Conservation (phyloP, 1,140 invertebrate species). For the Andrena cerasifolii region DNA sequence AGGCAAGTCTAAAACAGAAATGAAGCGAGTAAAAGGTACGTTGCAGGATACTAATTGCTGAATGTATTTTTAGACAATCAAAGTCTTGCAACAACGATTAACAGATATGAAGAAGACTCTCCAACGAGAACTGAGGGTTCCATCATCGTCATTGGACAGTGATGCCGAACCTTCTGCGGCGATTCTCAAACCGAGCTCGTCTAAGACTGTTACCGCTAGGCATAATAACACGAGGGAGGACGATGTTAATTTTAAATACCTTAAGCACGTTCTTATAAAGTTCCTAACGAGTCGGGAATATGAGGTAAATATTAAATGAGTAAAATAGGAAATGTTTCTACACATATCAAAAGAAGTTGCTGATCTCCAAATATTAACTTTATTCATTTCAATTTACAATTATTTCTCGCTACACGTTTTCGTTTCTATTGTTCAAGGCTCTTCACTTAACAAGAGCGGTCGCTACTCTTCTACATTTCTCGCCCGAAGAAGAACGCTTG, state of each 20-base stretch:
- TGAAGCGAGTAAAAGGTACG: neutral
- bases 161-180: slow-evolving; percentile 75
- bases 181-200: slow-evolving; percentile 82
- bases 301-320: slow-evolving; percentile 83
- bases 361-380: slow-evolving; percentile 7
- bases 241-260: slow-evolving; percentile 93
- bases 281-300: slow-evolving; percentile 93
- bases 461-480: slow-evolving; percentile 91
- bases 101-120: slow-evolving; percentile 95
- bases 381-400: slow-evolving; percentile 16
- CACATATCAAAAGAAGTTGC: neutral
- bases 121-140: slow-evolving; percentile 90
- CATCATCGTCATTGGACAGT: slow-evolving; percentile 75
- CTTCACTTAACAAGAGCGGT: slow-evolving; percentile 94
- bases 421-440: slow-evolving; percentile 85
- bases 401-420: slow-evolving; percentile 15
- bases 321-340: neutral
- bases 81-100: slow-evolving; percentile 92
- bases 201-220: slow-evolving; percentile 82
- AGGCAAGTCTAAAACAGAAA: slow-evolving; percentile 66
- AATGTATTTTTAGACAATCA: slow-evolving; percentile 88
- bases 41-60: neutral
- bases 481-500: slow-evolving; percentile 92
- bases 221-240: slow-evolving; percentile 81
- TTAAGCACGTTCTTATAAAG: slow-evolving; percentile 96